phyloP scores from a whole-genome alignment of 2,113 vertebrate species.

The Paramisgurnus dabryanus region DNA sequence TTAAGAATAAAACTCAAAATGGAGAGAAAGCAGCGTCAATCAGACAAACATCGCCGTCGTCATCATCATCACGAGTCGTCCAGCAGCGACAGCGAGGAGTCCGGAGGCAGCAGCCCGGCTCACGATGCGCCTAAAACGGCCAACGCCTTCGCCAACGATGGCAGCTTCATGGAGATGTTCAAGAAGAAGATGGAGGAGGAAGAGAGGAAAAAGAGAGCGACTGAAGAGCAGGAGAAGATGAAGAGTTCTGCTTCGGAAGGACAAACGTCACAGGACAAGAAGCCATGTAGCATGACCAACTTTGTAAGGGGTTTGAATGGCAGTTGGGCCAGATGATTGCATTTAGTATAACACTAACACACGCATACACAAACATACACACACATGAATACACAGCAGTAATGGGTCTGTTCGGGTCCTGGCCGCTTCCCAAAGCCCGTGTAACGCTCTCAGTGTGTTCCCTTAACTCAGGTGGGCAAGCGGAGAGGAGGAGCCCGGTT shows the following conservation, averaged over 20 bases:
- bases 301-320: constrained; percentile 74
- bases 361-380: too few species aligned
- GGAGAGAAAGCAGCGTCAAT: constrained; percentile 34
- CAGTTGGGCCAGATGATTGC: constrained; percentile 57
- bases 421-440: constrained; percentile 64
- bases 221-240: constrained; percentile 47
- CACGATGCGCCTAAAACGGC: constrained; percentile 73
- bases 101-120: constrained; percentile 58
- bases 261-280: constrained; percentile 72
- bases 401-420: constrained; percentile 11
- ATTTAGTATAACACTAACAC: background rate
- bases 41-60: constrained; percentile 56
- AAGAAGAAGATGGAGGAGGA: constrained; percentile 86
- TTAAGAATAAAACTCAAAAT: background rate
- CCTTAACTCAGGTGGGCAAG: constrained; percentile 97
- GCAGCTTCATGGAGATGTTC: constrained; percentile 95
- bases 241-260: constrained; percentile 60
- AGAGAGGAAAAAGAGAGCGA: constrained; percentile 67
- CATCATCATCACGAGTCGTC: constrained; percentile 40
- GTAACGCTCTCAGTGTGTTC: constrained; percentile 97
- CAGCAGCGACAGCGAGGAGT: constrained; percentile 55
- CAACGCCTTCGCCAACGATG: constrained; percentile 92
- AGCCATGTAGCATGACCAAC: constrained; percentile 74
- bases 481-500: constrained; percentile 90
- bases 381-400: background rate